A percentile compares a stretch with the other conserved stretches of the same genome.
These are phyloP conservation scores for Oreohelix idahoensis DNA, from an alignment of 1,140 invertebrate genomes.

Conservation along the genomic window DNA sequence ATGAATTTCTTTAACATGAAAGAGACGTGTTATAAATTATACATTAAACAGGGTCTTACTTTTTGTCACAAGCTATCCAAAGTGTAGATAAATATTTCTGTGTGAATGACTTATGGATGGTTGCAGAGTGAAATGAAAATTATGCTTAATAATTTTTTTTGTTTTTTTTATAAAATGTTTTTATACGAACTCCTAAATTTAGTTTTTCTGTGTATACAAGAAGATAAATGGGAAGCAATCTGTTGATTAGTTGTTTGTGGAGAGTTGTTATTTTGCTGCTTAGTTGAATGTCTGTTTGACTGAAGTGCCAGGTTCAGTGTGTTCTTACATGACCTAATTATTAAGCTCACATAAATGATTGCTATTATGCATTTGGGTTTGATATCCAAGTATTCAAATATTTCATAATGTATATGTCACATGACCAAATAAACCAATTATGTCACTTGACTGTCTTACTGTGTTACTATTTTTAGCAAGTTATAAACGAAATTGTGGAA, in stretches of 20 bases:
- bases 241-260: too few relatives aligned
- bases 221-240: too few relatives aligned
- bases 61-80: too few relatives aligned
- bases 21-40: not conserved
- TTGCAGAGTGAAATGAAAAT: too few relatives aligned
- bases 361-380: slow-evolving; percentile 9
- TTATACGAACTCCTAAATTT: too few relatives aligned
- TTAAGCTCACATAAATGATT: not conserved
- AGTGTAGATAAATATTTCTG: too few relatives aligned
- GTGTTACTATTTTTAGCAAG: not conserved
- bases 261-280: not conserved
- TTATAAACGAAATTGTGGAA: not conserved
- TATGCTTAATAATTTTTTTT: too few relatives aligned
- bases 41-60: too few relatives aligned
- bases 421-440: slow-evolving; percentile 9
- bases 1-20: too few relatives aligned
- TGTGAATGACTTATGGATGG: too few relatives aligned
- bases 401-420: not conserved
- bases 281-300: not conserved
- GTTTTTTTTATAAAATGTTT: too few relatives aligned
- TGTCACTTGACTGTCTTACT: not conserved
- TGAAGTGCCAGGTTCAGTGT: not conserved
- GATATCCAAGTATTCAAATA: slow-evolving; percentile 7
- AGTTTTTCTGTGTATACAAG: too few relatives aligned
- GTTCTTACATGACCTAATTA: not conserved